phyloP scores from a whole-genome alignment of 2,113 vertebrate species.

The Brienomyrus brachyistius region DNA sequence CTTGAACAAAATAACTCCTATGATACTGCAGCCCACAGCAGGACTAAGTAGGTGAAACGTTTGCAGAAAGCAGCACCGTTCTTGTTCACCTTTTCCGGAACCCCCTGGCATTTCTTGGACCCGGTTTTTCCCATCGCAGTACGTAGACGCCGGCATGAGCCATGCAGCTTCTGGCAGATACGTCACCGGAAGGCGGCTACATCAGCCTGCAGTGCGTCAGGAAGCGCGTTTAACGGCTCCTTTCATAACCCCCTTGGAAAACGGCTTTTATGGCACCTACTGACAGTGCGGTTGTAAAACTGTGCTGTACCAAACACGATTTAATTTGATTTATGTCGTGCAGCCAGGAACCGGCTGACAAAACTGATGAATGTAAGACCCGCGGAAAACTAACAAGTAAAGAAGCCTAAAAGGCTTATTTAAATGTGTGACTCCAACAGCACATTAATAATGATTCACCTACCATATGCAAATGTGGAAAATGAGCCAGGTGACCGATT shows the following conservation, averaged over 20 bases:
- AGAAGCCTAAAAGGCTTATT: conserved; percentile 9
- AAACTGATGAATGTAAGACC: neutral
- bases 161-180: neutral
- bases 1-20: neutral
- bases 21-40: neutral
- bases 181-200: neutral
- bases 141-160: neutral
- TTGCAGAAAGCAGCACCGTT: too few relatives aligned
- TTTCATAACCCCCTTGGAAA: neutral
- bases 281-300: conserved; percentile 10
- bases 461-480: neutral
- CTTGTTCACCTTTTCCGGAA: neutral
- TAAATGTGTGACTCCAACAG: neutral
- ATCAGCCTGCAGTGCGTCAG: neutral
- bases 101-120: neutral
- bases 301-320: conserved; percentile 2
- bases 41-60: neutral
- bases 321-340: conserved; percentile 7
- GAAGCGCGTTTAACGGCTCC: neutral
- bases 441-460: neutral
- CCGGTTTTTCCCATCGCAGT: neutral
- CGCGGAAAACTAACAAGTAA: neutral
- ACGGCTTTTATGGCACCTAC: neutral
- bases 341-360: conserved; percentile 4
- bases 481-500: neutral